Base-by-base conservation (phyloP, 2,888 invertebrate genomes). In the Electrophaes corylata region DNA sequence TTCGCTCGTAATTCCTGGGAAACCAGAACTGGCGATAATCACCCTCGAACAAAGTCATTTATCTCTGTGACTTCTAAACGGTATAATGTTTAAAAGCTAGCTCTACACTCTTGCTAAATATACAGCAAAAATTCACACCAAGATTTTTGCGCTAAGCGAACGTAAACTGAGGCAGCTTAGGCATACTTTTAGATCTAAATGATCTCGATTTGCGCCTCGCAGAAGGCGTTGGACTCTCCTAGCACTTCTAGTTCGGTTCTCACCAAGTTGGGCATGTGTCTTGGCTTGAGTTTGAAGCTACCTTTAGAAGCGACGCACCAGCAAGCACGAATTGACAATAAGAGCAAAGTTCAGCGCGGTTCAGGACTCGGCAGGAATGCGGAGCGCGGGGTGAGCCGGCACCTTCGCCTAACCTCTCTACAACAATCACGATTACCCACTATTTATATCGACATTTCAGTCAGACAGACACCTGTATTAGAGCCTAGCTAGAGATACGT, bases 341-440 rank as follows among this genome's bases (percentile, higher is more conserved):
- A 91, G 91, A 89, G 86, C 89, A 91, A 90, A 91, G 91, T 89
- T 90, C 90, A 91, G 81, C 83, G 74, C 78, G 81, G 90, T 86
- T 88, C 87, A 88, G 90, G 88, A 88, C 88, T 85, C 79, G 71
- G 78, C 79, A 86, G 88, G 88, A 90, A 91, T 91, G 89, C 81
- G 73, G 77, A 84, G 81, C 78, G 83, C 79, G 81, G 81, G 79
- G 76, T 71, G 73, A 75, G 75, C 75, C 73, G 66, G 76, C 73
- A 82, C 83, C 80, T 77, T 78, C 79, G 79, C 45, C 72, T 73
- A 79, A 80, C 82, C 81, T 85, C 79, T 76, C 78, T 75, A 78
- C 81, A 82, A 84, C 60, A 83, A 87, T 87, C 88, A 88, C 88
- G 88, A 88, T 85, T 88, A 82, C 73, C 78, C 81, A 79, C 81